Base-by-base conservation (phyloP, 1,140 invertebrate species). In the Drosophila pruinosa region DNA sequence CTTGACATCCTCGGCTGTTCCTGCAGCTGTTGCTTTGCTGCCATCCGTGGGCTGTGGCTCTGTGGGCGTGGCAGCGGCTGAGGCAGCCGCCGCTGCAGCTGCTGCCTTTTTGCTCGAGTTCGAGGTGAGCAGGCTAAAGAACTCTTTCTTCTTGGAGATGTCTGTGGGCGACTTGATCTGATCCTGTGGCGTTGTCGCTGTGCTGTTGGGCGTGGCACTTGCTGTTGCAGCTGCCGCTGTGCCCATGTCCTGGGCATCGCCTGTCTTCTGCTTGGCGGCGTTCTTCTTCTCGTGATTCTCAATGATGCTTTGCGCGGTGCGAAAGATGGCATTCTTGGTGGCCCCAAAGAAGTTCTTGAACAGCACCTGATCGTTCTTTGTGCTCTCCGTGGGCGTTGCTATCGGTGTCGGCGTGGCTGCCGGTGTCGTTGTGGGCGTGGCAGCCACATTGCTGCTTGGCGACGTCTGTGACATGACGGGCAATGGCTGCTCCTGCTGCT, bases 251-350 rank as follows among this genome's bases (percentile, higher is more conserved):
- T 70, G 72, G 1, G 62, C 6, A 14, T 89, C 85, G n/a, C 58
- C 67, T 6, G 19, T 71, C 34, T 91, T 91, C 38, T 89, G 89
- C 47, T 91, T 91, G 41, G 89, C 81, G 2, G 91, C 89, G 71
- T 90, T 91, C 58, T 91, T 91, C 43, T 91, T 91, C 57, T 91
- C 91, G 41, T 91, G 91, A 52, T 91, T 91, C 24, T 91, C 91
- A 3, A 91, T 91, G 2, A 91, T 91, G 62, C 91, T 91, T 28
- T 91, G 91, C 5, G 91, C 91, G 6, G 91, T 91, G 17, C 91
- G 90, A 43, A 91, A 91, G n/a, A 91, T 91, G 2, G 91, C 91
- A 58, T 91, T 91, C 58, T 91, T 91, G 2, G 90, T 91, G 48
- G 90, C 90, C 2, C 91, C 91, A 41, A 91, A 91, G 52, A 91